These are phyloP conservation scores for Centroberyx gerrardi DNA, from an alignment of 2,797 vertebrate genomes.

Conservation along the genomic window DNA sequence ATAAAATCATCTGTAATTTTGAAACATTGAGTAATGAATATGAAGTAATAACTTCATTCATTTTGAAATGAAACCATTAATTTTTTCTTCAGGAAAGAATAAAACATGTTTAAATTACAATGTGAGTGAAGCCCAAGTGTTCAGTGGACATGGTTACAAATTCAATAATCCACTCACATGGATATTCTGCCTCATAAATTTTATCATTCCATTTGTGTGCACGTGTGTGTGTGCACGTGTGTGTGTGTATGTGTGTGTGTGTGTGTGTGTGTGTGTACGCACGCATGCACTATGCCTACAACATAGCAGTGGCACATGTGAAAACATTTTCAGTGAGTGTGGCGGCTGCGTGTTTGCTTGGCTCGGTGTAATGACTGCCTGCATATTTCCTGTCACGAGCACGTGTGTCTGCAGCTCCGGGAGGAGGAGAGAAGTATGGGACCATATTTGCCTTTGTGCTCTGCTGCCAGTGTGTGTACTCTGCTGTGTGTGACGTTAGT, in stretches of 20 bases:
- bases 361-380: conserved; percentile 80
- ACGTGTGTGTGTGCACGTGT: neutral
- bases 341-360: conserved; percentile 79
- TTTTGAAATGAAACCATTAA: conserved; percentile 4
- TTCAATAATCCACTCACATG: conserved; percentile 1
- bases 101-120: conserved; percentile 18
- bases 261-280: conserved; percentile 32
- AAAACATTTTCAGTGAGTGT: conserved; percentile 72
- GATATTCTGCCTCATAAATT: conserved; percentile 24
- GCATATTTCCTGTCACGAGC: conserved; percentile 82
- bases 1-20: neutral
- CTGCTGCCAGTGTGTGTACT: conserved; percentile 81
- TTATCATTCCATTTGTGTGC: conserved; percentile 29
- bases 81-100: conserved; percentile 9
- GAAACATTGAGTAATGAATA: neutral
- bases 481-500: conserved; percentile 84
- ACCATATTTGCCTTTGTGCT: conserved; percentile 87
- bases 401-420: conserved; percentile 64
- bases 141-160: conserved; percentile 1
- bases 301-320: conserved; percentile 57
- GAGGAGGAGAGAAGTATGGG: conserved; percentile 66
- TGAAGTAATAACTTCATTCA: neutral
- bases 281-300: conserved; percentile 29
- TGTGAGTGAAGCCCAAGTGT: neutral
- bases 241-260: conserved; percentile 8